These are phyloP conservation scores for Anhinga rufa DNA, from an alignment of 2,113 vertebrate species.

Conservation along the genomic window DNA sequence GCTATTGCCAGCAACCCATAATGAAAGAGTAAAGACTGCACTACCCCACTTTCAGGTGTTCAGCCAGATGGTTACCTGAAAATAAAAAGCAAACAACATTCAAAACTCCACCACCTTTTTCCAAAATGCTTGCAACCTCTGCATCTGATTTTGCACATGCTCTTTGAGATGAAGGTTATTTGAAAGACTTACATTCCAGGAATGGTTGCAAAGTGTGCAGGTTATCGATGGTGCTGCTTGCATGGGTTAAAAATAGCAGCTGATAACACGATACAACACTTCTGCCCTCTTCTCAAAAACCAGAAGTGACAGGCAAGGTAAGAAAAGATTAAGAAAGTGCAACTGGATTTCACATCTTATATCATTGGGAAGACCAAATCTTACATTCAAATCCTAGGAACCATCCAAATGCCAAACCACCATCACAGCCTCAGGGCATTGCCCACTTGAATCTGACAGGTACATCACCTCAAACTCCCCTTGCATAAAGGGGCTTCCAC, in stretches of 20 bases:
- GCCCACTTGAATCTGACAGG: background rate
- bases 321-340: background rate
- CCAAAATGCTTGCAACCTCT: background rate
- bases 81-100: background rate
- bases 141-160: background rate
- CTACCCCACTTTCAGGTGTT: background rate
- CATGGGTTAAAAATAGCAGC: background rate
- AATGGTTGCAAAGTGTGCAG: background rate
- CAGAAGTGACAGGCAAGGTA: background rate
- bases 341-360: background rate
- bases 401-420: rapidly evolving
- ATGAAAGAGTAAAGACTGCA: background rate
- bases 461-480: background rate
- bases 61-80: background rate
- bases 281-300: background rate
- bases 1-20: background rate
- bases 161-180: background rate
- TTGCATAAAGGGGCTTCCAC: background rate
- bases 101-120: background rate
- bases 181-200: background rate
- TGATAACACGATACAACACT: background rate
- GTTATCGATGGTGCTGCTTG: background rate
- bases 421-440: background rate
- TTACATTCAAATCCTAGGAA: background rate
- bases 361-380: background rate